Evolutionary conservation across 2,113 vertebrate species (phyloP).

Genomic region (Xiphophorus couchianus): DNA sequence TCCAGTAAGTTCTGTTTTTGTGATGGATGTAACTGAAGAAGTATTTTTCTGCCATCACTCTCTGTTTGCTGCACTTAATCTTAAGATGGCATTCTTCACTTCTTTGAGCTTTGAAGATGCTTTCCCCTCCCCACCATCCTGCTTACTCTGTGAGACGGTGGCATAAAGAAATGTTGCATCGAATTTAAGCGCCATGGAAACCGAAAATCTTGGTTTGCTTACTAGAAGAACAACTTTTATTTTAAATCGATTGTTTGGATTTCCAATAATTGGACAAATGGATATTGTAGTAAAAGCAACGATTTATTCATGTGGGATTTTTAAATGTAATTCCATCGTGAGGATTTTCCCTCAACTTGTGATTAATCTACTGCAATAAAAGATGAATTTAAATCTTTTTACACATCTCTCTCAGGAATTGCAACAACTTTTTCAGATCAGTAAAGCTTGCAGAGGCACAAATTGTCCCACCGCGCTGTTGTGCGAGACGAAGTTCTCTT

Average conservation of each 20-base stretch:
- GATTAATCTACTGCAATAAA: background rate
- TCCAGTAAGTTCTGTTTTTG: too few species aligned
- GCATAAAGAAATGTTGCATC: too few species aligned
- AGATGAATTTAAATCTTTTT: background rate
- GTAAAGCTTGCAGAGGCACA: background rate
- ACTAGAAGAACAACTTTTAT: background rate
- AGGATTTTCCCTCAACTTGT: background rate
- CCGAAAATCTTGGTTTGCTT: too few species aligned
- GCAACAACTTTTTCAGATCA: background rate
- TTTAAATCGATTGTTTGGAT: background rate
- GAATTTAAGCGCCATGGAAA: too few species aligned
- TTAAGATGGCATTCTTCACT: too few species aligned
- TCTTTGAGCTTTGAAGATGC: too few species aligned
- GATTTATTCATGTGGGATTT: too few species aligned
- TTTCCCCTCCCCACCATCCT: too few species aligned
- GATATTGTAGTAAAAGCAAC: background rate
- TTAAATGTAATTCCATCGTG: background rate
- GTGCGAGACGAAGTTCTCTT: background rate
- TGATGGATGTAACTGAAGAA: too few species aligned
- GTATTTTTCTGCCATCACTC: too few species aligned
- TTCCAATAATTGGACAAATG: background rate
- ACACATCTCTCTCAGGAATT: background rate
- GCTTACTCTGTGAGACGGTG: too few species aligned
- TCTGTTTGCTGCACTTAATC: too few species aligned
- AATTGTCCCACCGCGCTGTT: background rate